Evolutionary conservation across 2,888 invertebrate genomes (phyloP), one percentile per base, ranked within the genome.

Genomic region (Limnephilus auricula): DNA sequence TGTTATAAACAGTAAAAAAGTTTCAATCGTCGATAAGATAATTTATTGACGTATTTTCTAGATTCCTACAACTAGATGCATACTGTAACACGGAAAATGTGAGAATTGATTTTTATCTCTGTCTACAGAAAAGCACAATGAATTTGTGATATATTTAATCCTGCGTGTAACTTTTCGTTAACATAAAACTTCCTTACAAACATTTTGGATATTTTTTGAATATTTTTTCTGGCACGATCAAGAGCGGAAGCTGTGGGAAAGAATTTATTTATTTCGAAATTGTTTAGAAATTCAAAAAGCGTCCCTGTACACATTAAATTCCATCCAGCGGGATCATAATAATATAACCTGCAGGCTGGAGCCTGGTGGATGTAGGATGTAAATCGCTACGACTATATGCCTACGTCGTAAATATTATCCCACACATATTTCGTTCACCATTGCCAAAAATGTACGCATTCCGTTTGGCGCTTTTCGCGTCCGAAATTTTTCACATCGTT

Each of bases 241-340:
- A 80, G 18, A 89, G 25, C 9, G 25, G 80, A 88, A 13, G 79
- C 79, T 37, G 79, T 25, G 87, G 78, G 79, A 78, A 65, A 37
- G 78, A 65, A 65, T 32, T 83, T 83, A 9, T 89, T 90, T 50
- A 90, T 90, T 80, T 80, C 25, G 87, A 90, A 90, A 83, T 80
- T 65, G 83, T 89, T 90, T 90, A 90, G 79, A 86, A 89, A 92
- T 92, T 91, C 91, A 86, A 91, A 89, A 80, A 86, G 91, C 79
- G 92, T 92, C 65, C 50, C 89, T 31, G 40, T 45, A 37, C 89
- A 79, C 91, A 90, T 92, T 82, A 91, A 89, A 92, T 92, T 92
- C 92, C 87, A 91, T 31, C 85, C 80, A 86, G 65, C 91, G 79
- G 78, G 79, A 87, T 65, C 65, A 88, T 88, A 91, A 91, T 87